Conservation (phyloP, 2,888 invertebrate genomes). For the Drosophila histrio region DNA sequence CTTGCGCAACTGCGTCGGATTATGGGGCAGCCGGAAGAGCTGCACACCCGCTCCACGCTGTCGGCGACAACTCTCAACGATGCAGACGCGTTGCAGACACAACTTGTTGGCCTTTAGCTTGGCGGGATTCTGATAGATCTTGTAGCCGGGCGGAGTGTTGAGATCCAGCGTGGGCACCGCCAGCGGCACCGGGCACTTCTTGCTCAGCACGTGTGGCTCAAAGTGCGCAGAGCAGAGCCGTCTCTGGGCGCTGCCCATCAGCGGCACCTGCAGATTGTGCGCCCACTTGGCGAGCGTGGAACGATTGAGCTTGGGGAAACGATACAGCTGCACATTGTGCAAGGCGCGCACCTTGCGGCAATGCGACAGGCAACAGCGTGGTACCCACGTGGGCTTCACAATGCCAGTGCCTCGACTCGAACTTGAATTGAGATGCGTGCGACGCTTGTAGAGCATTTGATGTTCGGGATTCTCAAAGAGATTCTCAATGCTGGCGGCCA, state of each 20-base stretch:
- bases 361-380: conserved; percentile 79
- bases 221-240: conserved; percentile 78
- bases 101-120: conserved; percentile 74
- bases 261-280: conserved; percentile 78
- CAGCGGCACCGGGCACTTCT: conserved; percentile 78
- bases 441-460: conserved; percentile 59
- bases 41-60: conserved; percentile 75
- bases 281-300: conserved; percentile 80
- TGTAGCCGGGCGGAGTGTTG: conserved; percentile 75
- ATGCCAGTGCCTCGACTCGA: conserved; percentile 3
- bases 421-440: conserved; percentile 40
- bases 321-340: conserved; percentile 79
- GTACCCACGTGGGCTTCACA: conserved; percentile 75
- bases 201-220: conserved; percentile 79
- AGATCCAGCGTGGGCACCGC: conserved; percentile 79
- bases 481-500: conserved; percentile 73
- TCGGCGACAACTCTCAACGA: conserved; percentile 75
- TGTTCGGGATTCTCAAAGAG: conserved; percentile 79
- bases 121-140: conserved; percentile 81
- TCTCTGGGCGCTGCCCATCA: conserved; percentile 77
- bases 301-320: conserved; percentile 78
- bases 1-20: conserved; percentile 70
- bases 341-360: conserved; percentile 77
- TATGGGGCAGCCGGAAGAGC: conserved; percentile 79
- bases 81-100: conserved; percentile 74